phyloP scores from a whole-genome alignment of 35 echinoderm and acorn worm species.

The Ophioderma brevispina region DNA sequence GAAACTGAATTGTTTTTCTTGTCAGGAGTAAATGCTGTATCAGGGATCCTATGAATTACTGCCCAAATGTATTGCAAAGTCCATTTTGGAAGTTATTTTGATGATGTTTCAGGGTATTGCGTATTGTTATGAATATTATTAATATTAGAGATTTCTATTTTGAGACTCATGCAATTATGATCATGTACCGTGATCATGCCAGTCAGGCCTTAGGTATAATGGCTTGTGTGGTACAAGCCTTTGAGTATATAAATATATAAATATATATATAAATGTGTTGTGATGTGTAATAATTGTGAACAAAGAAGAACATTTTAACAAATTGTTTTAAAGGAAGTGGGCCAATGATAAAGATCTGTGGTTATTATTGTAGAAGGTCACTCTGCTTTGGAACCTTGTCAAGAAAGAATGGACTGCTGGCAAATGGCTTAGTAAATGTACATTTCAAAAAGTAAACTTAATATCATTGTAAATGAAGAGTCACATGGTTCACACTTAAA shows the following conservation, averaged over 20 bases:
- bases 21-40: too few species aligned
- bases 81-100: background rate
- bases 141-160: slow-evolving; percentile 7
- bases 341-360: too few species aligned
- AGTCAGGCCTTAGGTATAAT: background rate
- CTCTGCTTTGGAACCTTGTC: too few species aligned
- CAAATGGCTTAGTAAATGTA: too few species aligned
- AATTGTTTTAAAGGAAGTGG: background rate
- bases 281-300: slow-evolving; percentile 5
- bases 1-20: background rate
- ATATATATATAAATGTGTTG: background rate
- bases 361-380: too few species aligned
- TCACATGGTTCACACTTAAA: too few species aligned
- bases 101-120: background rate
- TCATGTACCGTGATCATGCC: background rate
- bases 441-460: too few species aligned
- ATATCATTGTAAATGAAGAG: too few species aligned
- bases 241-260: slow-evolving; percentile 5
- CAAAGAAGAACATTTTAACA: background rate
- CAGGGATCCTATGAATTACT: too few species aligned
- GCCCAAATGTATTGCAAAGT: too few species aligned
- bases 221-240: background rate
- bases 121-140: background rate
- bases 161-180: background rate
- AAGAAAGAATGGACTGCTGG: too few species aligned